Conservation (phyloP, 1,140 invertebrate genomes). For the Lepidostoma basale region DNA sequence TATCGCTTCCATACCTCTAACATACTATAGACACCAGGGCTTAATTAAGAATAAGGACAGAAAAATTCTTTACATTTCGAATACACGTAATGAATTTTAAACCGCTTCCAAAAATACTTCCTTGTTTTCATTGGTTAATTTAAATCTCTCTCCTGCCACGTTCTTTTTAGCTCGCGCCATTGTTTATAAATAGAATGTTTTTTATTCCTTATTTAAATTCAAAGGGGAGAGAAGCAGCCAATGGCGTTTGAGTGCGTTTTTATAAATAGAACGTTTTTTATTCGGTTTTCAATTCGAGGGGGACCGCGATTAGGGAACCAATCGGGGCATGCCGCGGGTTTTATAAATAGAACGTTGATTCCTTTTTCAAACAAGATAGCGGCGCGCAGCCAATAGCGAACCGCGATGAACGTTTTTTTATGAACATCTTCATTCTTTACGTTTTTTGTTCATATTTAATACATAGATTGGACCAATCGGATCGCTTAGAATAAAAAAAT, state of each 20-base stretch:
- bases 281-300: conserved; percentile 24
- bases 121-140: background rate
- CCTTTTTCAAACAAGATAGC: conserved; percentile 5
- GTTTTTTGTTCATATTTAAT: too few species aligned
- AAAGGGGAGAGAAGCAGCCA: conserved; percentile 28
- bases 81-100: background rate
- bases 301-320: conserved; percentile 22
- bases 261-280: conserved; percentile 44
- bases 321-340: conserved; percentile 1
- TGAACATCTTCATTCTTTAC: too few species aligned
- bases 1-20: too few species aligned
- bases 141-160: background rate
- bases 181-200: conserved; percentile 35
- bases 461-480: too few species aligned
- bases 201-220: conserved; percentile 27
- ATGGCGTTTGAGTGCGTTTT: conserved; percentile 3
- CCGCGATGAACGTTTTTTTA: too few species aligned
- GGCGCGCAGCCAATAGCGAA: background rate
- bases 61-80: too few species aligned
- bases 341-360: conserved; percentile 27
- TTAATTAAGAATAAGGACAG: too few species aligned
- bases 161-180: conserved; percentile 4
- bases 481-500: too few species aligned
- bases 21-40: too few species aligned
- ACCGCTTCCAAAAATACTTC: background rate